Evolutionary conservation across 2,888 invertebrate species (phyloP).

Genomic region (Argyresthia goedartella): DNA sequence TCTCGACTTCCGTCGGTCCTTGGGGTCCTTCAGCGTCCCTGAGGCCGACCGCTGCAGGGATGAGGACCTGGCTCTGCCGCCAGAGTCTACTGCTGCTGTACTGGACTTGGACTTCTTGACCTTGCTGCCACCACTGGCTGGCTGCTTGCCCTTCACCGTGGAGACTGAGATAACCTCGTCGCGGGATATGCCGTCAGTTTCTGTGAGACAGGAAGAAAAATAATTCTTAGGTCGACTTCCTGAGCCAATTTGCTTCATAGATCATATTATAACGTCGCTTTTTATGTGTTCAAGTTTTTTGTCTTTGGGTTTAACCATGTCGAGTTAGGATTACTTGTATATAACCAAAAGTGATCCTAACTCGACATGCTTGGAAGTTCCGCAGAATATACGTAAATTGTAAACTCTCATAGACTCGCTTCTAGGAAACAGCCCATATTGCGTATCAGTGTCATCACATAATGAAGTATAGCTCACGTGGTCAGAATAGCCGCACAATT

Average conservation of each 20-base stretch:
- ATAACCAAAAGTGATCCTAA: no score
- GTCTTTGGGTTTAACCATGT: no score
- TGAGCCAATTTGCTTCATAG: not conserved
- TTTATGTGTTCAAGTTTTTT: no score
- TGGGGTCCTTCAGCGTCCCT: conserved; percentile 36
- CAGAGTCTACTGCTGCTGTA: not conserved
- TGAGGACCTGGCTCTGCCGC: conserved; percentile 48
- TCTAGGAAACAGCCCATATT: no score
- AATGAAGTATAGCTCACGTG: no score
- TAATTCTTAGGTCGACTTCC: not conserved
- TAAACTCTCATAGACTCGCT: no score
- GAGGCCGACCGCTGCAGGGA: conserved; percentile 59
- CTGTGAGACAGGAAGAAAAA: conserved; percentile 19
- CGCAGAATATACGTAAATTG: no score
- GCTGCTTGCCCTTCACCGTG: conserved; percentile 60
- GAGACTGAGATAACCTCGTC: conserved; percentile 58
- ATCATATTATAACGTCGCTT: not conserved
- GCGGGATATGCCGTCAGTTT: conserved; percentile 49
- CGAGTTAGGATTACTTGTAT: no score
- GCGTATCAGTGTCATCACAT: no score
- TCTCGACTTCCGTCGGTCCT: conserved; percentile 52
- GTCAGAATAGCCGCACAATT: no score
- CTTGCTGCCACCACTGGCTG: conserved; percentile 58
- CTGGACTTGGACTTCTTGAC: conserved; percentile 61
- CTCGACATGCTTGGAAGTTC: no score